Base-by-base conservation (phyloP, 2,113 vertebrate species). In the Taxidea taxus region DNA sequence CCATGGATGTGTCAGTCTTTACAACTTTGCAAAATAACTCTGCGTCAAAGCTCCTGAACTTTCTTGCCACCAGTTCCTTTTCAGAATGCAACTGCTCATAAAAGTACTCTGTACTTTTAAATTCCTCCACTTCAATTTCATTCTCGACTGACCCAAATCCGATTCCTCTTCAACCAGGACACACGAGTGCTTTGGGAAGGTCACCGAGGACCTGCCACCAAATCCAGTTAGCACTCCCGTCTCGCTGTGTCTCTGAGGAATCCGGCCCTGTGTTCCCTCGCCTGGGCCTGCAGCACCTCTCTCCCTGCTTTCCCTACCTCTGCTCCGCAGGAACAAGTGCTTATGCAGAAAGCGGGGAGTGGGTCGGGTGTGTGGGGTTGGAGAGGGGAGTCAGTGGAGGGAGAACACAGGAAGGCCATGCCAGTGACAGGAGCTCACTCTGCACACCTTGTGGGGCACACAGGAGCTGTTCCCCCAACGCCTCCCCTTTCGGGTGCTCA, bases 191-290 rank as follows among this genome's bases (percentile, higher is more conserved):
- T 54, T 7, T 56, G 34, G 16, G 18, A 77, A 75, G 6, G 66
- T 56, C 37, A 15, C 37, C 20, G 1, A 2, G 6, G 70, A 44
- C 29, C 84, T 78, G 5, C 27, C 21, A 66, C 37, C 49, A 70
- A 58, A n/a, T n/a, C 66, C 37, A 56, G 16, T 13, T 13, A 31
- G 39, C 5, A 4, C 2, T 4, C 23, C 9, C 0, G 0, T 11
- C 54, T 39, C 66, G 0, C 31, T 7, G 42, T 39, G 20, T 8
- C 12, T 11, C 25, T 0, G n/a, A 15, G 23, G 34, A 6, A 16
- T 1, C 39, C 0, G 3, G 23, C 2, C 0, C 42, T 7, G 49
- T 0, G 0, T 56, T 20, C 49, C 5, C 6, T 44, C 1, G 2
- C 21, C 25, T 23, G 15, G 23, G 6, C 49, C 58, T 34, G 34